Evolutionary conservation across 2,888 invertebrate species (phyloP), one percentile per base, ranked within the genome.

Genomic region (Orchestes rusci): DNA sequence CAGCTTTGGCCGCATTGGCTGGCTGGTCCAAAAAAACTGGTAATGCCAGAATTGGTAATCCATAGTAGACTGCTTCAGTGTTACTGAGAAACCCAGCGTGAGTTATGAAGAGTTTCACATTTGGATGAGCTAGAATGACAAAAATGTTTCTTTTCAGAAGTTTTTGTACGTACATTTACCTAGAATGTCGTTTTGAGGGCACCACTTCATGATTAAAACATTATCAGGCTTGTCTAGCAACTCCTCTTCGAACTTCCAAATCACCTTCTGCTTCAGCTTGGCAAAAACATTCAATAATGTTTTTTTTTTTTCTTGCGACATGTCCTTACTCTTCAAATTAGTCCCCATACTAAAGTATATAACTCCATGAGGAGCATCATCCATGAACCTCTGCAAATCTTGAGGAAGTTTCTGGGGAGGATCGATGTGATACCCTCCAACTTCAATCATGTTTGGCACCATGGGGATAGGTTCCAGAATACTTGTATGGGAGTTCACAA

Each of bases 161-260:
- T n/a, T 19, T 8, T 12, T 20, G 10, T 20, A 36, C n/a, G 4
- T 5, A 3, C 4, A 3, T n/a, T n/a, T 29, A 61, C 62, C 63
- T 44, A 64, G 53, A 46, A 65, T 55, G 27, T 61, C 60, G 30
- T 58, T 56, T 61, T 84, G 84, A 0, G 84, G 83, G 23, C 83
- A 58, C 84, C 84, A 84, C 51, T 77, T 75, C 43, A 69, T 65
- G 7, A 74, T 64, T 34, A 73, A 65, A 1, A 84, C 69, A 58
- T 81, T 80, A 0, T 68, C 55, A 0, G 80, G 72, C 55, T 74
- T 70, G 16, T 73, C 72, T 2, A 71, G 69, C n/a, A 75, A 56
- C 2, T 64, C 40, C 16, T 75, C 71, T 51, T 82, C 81, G 77
- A 78, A 83, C 66, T 83, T 82, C 81, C 81, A 82, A n/a, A 84